Conservation (phyloP, 2,888 invertebrate genomes). For the Nomada goodeniana region DNA sequence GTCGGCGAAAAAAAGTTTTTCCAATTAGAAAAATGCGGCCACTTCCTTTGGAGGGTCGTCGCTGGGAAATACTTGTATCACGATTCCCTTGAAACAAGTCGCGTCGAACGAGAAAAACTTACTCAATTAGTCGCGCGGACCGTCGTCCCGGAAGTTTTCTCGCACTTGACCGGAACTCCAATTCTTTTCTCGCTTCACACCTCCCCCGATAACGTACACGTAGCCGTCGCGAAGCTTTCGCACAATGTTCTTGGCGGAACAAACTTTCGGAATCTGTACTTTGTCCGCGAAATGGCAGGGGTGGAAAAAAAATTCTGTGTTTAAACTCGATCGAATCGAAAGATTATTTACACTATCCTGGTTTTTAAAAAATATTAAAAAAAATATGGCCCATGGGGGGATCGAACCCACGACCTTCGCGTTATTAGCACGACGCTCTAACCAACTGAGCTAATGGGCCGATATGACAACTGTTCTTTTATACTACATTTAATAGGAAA, state of each 20-base stretch:
- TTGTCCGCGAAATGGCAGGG: conserved; percentile 30
- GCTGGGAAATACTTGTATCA: conserved; percentile 61
- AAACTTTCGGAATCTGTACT: conserved; percentile 52
- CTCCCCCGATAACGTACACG: conserved; percentile 44
- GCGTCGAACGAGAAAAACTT: conserved; percentile 67
- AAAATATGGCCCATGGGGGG: conserved; percentile 76
- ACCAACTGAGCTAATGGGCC: conserved; percentile 80
- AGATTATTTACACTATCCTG: background rate
- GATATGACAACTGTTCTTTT: rapidly evolving
- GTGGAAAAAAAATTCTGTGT: conserved; percentile 15
- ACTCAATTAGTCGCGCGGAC: conserved; percentile 69
- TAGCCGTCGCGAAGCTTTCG: conserved; percentile 53
- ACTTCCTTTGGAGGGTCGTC: conserved; percentile 20
- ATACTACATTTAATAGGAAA: rapidly evolving
- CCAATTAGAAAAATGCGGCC: conserved; percentile 52
- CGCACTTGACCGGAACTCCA: conserved; percentile 60
- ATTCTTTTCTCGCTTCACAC: conserved; percentile 57
- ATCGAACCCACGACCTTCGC: conserved; percentile 82
- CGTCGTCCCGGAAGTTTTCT: conserved; percentile 60
- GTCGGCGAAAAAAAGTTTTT: conserved; percentile 48
- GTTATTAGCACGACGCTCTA: conserved; percentile 82
- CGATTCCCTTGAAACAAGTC: conserved; percentile 57
- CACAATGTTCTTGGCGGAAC: conserved; percentile 16
- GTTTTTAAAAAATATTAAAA: background rate
- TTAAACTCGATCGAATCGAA: too few relatives aligned